Percentiles rank a stretch among this genome's conserved stretches.
phyloP scores from a whole-genome alignment of 2,888 invertebrate species.

The Halocaridina rubra region DNA sequence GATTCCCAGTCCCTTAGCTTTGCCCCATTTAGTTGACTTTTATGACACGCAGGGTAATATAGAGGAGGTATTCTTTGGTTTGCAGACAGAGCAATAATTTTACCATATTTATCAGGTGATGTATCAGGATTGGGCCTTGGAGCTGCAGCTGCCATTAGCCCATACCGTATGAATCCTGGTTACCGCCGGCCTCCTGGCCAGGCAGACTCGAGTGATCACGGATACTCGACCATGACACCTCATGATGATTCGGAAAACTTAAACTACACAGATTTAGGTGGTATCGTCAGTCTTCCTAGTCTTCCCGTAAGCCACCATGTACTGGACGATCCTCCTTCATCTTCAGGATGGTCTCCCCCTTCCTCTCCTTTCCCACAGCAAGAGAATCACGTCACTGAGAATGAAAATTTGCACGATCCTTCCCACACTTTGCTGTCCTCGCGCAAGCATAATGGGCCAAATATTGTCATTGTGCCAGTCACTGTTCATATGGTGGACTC shows the following conservation, averaged over 20 bases:
- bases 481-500: conserved; percentile 90
- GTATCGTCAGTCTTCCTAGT: conserved; percentile 22
- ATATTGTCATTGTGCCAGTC: conserved; percentile 84
- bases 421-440: conserved; percentile 65
- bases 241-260: conserved; percentile 89
- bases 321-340: conserved; percentile 30
- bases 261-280: conserved; percentile 74
- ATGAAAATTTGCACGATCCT: not conserved
- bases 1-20: no score
- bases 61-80: no score
- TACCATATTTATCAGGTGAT: not conserved
- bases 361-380: conserved; percentile 30
- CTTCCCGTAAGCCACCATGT: not conserved
- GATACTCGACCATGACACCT: conserved; percentile 93
- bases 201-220: conserved; percentile 89
- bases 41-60: no score
- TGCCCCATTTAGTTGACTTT: no score
- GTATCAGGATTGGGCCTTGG: conserved; percentile 73
- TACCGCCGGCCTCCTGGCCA: conserved; percentile 76
- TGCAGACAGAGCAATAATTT: no score
- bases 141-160: conserved; percentile 81
- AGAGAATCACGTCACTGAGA: not conserved
- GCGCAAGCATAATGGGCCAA: conserved; percentile 68
- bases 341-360: conserved; percentile 38
- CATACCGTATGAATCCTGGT: conserved; percentile 86